Evolutionary conservation across 2,888 invertebrate genomes (phyloP), one percentile per base, ranked within the genome.

Genomic region (Platycnemis pennipes): DNA sequence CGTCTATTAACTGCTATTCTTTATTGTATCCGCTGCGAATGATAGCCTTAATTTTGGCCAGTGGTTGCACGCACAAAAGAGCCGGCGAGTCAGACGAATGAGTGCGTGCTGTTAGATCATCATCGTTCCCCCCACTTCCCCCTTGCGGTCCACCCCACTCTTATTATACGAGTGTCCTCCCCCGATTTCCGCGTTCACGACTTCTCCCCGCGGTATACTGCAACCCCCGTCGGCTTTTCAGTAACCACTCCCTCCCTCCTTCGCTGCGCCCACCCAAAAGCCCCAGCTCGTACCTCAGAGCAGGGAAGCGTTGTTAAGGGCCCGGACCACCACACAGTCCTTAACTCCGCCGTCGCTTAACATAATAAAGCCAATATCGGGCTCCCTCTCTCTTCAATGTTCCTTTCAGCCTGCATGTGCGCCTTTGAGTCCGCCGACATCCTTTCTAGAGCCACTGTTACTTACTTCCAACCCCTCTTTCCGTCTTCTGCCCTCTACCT

Each of bases 301-400:
- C 86, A 86, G 44, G 44, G 44, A 44, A 86, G 86, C 63, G 86
- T 44, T 86, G 86, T 44, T 63, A 63, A 86, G 37, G 86, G 86
- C 42, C 31, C 42, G 86, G 86, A 86, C 86, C 86, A 86, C 86
- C 86, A 44, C 86, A 86, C 22, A 16, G 42, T 44, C 63, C 86
- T 86, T 86, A 86, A 87, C 87, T 45, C 46, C 44, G 44, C 87
- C 87, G 26, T 46, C 87, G 87, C 87, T 87, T 87, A 87, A 87
- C 45, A 45, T 87, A 87, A 87, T 87, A 44, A 87, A 87, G 87
- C 87, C 87, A 87, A 87, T 87, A 44, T 87, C 87, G 22, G 87
- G 45, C 87, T 26, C 77, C 3, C 37, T 37, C 77, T 26, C 63
- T 63, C 63, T 63, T 22, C 63, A 63, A 22, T 63, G 63, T 63